A percentile compares a stretch with the other conserved stretches of the same genome.
Evolutionary conservation across 2,888 invertebrate species (phyloP).

Genomic region (Lycia hirtaria): DNA sequence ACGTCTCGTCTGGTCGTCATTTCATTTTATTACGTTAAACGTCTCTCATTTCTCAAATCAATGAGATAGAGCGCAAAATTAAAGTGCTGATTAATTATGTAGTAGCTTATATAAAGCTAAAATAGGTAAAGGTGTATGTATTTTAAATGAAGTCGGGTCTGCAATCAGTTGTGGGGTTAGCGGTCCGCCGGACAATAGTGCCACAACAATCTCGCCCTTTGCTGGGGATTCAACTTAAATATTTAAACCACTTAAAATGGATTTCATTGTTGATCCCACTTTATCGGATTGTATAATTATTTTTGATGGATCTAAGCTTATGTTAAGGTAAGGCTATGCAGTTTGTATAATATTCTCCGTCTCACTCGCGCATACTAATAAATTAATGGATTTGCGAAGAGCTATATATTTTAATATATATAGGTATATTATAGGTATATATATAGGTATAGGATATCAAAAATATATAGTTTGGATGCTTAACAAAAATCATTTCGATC

Average conservation of each 20-base stretch:
- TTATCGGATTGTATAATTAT: slow-evolving; percentile 55
- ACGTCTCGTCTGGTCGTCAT: too few relatives aligned
- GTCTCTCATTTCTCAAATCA: slow-evolving; percentile 19
- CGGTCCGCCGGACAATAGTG: slow-evolving; percentile 77
- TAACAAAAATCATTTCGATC: too few relatives aligned
- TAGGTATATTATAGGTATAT: too few relatives aligned
- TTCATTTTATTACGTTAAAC: background rate
- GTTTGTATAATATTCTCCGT: too few relatives aligned
- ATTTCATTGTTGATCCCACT: slow-evolving; percentile 78
- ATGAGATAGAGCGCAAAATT: slow-evolving; percentile 33
- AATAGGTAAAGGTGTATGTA: slow-evolving; percentile 67
- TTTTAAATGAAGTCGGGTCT: slow-evolving; percentile 80
- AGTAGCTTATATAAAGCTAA: slow-evolving; percentile 52
- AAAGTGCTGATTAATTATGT: slow-evolving; percentile 39
- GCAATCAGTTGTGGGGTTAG: slow-evolving; percentile 78
- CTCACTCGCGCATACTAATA: too few relatives aligned
- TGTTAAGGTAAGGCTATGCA: background rate
- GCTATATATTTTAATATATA: too few relatives aligned
- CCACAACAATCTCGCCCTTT: slow-evolving; percentile 83
- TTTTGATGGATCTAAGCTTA: slow-evolving; percentile 42
- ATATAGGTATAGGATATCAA: too few relatives aligned
- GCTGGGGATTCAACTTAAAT: slow-evolving; percentile 82
- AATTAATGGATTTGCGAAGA: too few relatives aligned
- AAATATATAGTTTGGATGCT: too few relatives aligned
- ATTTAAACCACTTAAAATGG: slow-evolving; percentile 83